These are phyloP conservation scores for Karalla daura DNA, from an alignment of 2,797 vertebrate genomes.

Conservation along the genomic window DNA sequence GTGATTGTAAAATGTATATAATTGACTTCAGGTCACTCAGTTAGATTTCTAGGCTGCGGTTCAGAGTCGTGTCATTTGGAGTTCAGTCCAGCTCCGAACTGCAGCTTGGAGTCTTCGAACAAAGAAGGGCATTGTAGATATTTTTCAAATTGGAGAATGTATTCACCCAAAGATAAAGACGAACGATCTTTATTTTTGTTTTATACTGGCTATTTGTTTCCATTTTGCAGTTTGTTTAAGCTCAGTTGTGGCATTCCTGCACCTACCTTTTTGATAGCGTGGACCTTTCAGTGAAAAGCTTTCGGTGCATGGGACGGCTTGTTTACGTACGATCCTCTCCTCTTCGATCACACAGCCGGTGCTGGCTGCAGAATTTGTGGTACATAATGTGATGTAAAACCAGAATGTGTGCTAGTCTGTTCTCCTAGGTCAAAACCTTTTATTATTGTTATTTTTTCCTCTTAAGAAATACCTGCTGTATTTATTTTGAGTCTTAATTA, in stretches of 20 bases:
- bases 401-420: constrained; percentile 26
- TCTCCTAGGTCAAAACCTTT: constrained; percentile 21
- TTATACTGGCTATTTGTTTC: constrained; percentile 18
- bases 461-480: constrained; percentile 21
- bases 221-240: constrained; percentile 1
- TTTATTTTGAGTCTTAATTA: constrained; percentile 27
- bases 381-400: constrained; percentile 10
- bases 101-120: constrained; percentile 34
- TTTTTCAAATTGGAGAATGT: constrained; percentile 59
- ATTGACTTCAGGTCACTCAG: constrained; percentile 37
- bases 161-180: constrained; percentile 57
- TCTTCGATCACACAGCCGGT: constrained; percentile 29
- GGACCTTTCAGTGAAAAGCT: constrained; percentile 4
- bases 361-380: constrained; percentile 20
- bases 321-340: constrained; percentile 7
- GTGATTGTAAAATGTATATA: constrained; percentile 60
- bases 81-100: constrained; percentile 35
- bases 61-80: constrained; percentile 40
- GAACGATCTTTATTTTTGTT: constrained; percentile 13
- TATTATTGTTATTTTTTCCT: neutral
- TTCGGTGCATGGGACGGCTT: constrained; percentile 33
- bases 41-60: constrained; percentile 36
- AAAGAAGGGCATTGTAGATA: constrained; percentile 9
- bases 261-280: constrained; percentile 24
- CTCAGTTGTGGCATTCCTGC: constrained; percentile 20